A percentile compares a stretch with the other conserved stretches of the same genome.
These are phyloP conservation scores for Pterophyllum scalare DNA, from an alignment of 2,113 vertebrate species.

Conservation along the genomic window DNA sequence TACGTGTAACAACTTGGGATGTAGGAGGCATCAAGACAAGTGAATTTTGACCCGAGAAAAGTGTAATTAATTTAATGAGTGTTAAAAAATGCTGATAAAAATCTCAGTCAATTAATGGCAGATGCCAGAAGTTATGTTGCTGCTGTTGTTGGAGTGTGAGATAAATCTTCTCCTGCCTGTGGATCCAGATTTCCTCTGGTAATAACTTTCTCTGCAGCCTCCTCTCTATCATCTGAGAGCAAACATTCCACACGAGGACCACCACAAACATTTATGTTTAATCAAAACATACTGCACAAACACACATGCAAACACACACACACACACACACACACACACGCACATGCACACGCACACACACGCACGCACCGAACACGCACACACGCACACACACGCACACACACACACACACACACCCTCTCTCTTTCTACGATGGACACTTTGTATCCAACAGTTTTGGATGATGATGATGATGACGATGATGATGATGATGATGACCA, in stretches of 20 bases:
- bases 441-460: neutral
- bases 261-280: neutral
- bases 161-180: neutral
- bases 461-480: too few species aligned
- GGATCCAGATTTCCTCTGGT: conserved; percentile 20
- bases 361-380: too few species aligned
- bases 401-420: too few species aligned
- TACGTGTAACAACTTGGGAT: neutral
- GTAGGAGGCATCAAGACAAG: neutral
- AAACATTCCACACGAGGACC: neutral
- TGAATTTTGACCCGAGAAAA: neutral
- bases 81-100: conserved; percentile 6
- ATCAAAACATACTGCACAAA: neutral
- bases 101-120: conserved; percentile 34
- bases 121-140: neutral
- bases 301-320: neutral
- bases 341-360: accelerated
- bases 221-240: neutral
- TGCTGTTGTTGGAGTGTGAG: neutral
- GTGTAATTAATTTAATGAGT: conserved; percentile 41
- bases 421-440: accelerated
- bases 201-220: neutral
- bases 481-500: too few species aligned
- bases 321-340: accelerated
- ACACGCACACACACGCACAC: neutral